Evolutionary conservation across 2,888 invertebrate genomes (phyloP).

Genomic region (Lacanobia oleracea): DNA sequence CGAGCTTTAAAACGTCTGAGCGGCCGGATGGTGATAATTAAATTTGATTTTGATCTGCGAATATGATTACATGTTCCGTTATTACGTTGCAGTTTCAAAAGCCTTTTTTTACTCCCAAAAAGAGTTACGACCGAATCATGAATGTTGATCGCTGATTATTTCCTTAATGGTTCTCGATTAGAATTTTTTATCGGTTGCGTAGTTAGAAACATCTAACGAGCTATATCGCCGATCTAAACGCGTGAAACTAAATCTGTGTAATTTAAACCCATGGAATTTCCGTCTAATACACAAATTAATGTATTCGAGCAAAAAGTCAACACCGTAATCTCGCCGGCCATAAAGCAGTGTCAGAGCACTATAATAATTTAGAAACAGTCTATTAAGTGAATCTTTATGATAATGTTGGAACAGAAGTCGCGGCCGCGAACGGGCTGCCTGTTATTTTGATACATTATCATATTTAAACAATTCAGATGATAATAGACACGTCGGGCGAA

Average conservation of each 20-base stretch:
- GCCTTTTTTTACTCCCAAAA: conserved; percentile 74
- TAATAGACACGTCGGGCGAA: conserved; percentile 90
- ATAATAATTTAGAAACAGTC: conserved; percentile 89
- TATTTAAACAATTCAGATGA: conserved; percentile 91
- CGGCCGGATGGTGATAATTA: conserved; percentile 84
- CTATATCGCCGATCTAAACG: conserved; percentile 56
- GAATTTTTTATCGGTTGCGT: conserved; percentile 68
- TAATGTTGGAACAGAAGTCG: conserved; percentile 89
- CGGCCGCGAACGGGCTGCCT: conserved; percentile 86
- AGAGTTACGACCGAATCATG: conserved; percentile 76
- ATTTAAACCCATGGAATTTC: conserved; percentile 72
- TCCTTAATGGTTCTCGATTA: conserved; percentile 73
- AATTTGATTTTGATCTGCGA: conserved; percentile 85
- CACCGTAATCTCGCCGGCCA: conserved; percentile 80
- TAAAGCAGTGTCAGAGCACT: conserved; percentile 86
- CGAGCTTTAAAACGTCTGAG: conserved; percentile 74
- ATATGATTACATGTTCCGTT: conserved; percentile 82
- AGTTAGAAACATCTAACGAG: conserved; percentile 63
- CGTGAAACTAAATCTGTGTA: conserved; percentile 63
- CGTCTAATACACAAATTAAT: conserved; percentile 74
- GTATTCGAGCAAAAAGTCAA: conserved; percentile 78
- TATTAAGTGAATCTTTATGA: conserved; percentile 90
- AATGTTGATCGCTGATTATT: conserved; percentile 78
- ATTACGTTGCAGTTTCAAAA: conserved; percentile 75
- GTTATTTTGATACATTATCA: conserved; percentile 91